Base-by-base conservation (phyloP, 2,113 vertebrate species). In the Fregetta grallaria region DNA sequence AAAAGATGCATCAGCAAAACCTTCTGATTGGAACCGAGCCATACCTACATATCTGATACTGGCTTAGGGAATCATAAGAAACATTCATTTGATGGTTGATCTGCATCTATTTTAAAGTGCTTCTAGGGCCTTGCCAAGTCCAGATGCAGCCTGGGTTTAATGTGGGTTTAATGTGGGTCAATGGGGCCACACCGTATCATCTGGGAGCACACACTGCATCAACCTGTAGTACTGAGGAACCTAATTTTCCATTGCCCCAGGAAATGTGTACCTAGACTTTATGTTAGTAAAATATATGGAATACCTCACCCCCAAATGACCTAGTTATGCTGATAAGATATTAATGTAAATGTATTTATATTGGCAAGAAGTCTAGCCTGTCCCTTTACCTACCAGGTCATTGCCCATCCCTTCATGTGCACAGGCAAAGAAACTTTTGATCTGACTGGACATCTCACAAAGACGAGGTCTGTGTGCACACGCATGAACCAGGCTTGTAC, bases 131-230 rank as follows among this genome's bases (percentile, higher is more conserved):
- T 67, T 85, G 42, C 23, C 50, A 58, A 59, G 70, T 49, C n/a
- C 58, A 85, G 22, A 38, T 47, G 15, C 62, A 70, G 22, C 15
- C 50, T 70, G 29, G 20, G 11, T 71, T 89, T 65, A 47, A 68
- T n/a, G n/a, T n/a, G n/a, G n/a, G n/a, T n/a, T n/a, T n/a, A n/a
- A n/a, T n/a, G n/a, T n/a, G n/a, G 70, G 38, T 45, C 22, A 55
- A n/a, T 63, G 12, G 55, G 81, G 40, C 26, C 45, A 63, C 29
- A 81, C 2, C 0, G 0, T 19, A 40, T n/a, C 17, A 38, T 44
- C 32, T 67, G 42, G 17, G 38, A 94, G 38, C 9, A 81, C 36
- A 45, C 13, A 4, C 22, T 36, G 25, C 63, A 72, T 71, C 30
- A 58, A 3, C 22, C 25, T 26, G 30, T 25, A 86, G 38, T 36